A percentile compares a stretch with the other conserved stretches of the same genome.
Conservation (phyloP, 2,888 invertebrate genomes). For the Strigamia maritima region DNA sequence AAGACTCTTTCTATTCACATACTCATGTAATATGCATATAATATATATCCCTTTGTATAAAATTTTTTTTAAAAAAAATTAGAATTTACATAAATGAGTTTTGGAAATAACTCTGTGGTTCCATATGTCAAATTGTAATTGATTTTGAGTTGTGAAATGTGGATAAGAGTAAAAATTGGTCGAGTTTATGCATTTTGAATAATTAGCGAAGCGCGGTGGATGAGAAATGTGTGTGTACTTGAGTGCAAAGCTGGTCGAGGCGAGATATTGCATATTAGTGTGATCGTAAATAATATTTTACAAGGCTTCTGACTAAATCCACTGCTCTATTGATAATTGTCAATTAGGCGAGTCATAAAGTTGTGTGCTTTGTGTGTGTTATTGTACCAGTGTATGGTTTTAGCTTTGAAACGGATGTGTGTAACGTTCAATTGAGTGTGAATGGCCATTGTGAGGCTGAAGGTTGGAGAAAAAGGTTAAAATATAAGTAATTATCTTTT, state of each 20-base stretch:
- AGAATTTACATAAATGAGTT: no score
- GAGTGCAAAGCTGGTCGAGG: slow-evolving; percentile 15
- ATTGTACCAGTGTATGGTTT: not conserved
- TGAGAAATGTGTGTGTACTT: slow-evolving; percentile 15
- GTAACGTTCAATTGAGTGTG: not conserved
- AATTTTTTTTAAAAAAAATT: not conserved
- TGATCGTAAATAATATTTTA: not conserved
- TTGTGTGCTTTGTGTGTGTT: slow-evolving; percentile 15
- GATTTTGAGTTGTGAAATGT: not conserved
- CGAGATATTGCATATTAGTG: slow-evolving; percentile 15
- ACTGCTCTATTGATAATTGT: slow-evolving; percentile 10
- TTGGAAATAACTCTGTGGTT: no score
- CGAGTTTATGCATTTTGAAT: not conserved
- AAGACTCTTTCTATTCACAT: not conserved
- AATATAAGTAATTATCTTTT: not conserved
- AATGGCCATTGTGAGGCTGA: not conserved
- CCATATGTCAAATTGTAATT: not conserved
- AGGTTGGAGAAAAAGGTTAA: not conserved
- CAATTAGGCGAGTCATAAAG: slow-evolving; percentile 1
- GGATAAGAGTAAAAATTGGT: not conserved
- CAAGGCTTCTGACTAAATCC: slow-evolving; percentile 5
- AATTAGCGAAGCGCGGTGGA: not conserved
- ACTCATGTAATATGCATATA: not conserved
- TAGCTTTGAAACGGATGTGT: slow-evolving; percentile 5
- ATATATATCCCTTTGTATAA: no score